Percentiles rank a stretch among this genome's conserved stretches.
These are phyloP conservation scores for Pithys albifrons DNA, from an alignment of 2,113 vertebrate genomes.

Conservation along the genomic window DNA sequence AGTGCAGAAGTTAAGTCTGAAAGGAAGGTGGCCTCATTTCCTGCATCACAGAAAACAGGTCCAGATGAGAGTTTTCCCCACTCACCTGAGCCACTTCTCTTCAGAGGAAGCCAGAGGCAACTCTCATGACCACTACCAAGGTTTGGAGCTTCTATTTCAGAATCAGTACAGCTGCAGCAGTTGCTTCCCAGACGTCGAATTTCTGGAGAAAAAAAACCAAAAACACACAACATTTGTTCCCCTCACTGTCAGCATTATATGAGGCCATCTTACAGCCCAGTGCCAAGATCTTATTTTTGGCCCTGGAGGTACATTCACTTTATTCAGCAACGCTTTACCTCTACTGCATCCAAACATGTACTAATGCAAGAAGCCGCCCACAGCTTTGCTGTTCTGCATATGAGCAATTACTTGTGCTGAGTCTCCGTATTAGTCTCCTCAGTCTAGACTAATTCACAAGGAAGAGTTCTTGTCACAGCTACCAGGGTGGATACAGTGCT, in stretches of 20 bases:
- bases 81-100: not conserved
- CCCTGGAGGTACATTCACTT: not conserved
- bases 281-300: not conserved
- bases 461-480: not conserved
- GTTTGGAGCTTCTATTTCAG: not conserved
- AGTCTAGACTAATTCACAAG: not conserved
- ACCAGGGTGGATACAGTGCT: not conserved
- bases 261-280: not conserved
- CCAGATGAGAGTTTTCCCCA: not conserved
- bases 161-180: not conserved
- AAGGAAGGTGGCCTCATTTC: not conserved
- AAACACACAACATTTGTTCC: not conserved
- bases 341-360: not conserved
- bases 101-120: not conserved
- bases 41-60: not conserved
- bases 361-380: not conserved
- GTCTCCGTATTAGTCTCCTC: not conserved
- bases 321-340: not conserved
- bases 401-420: rapidly evolving
- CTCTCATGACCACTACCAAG: rapidly evolving
- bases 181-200: not conserved
- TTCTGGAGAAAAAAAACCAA: not conserved
- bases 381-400: not conserved
- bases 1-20: not conserved
- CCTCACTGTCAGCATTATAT: rapidly evolving